Base-by-base conservation (phyloP, 2,113 vertebrate species). In the Girardinichthys multiradiatus region DNA sequence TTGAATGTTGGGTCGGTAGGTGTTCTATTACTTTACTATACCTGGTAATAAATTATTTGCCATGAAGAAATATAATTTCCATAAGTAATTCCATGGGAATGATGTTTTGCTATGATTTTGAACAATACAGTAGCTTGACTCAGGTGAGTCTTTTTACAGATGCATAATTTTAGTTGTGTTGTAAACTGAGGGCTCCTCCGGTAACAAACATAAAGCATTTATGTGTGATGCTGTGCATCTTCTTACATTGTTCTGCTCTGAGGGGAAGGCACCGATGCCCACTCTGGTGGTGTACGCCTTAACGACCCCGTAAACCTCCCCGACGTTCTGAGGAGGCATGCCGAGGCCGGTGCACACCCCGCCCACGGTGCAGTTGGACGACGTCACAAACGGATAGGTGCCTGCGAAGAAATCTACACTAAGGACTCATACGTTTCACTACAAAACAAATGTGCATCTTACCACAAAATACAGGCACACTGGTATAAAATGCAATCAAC, bases 301-400 rank as follows among this genome's bases (percentile, higher is more conserved):
- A 63, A 98, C 96, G 15, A 99, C 98, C 21, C 97, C 98, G 0
- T 96, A 99, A 4, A 99, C 97, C 77, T 98, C 95, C 0, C 97
- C 98, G 0, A 99, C 93, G 0, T 99, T 99, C 69, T 97, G 96
- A 0, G 98, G 98, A 0, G 98, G 97, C 96, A 99, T 98, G 42
- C 97, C 98, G 77, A 99, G 91, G 0, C 98, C 98, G 0, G 97
- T 99, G 69, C 98, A 99, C 48, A 99, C 98, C 2, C 98, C 98
- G 54, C 98, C 98, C 85, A 99, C 97, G 0, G 98, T 98, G 86
- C 97, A 98, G 93, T 99, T 99, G 30, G 98, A 99, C 4, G 98
- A 99, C 1, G 98, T 99, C 85, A 99, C 98, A 73, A 98, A 99
- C 7, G 97, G 98, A 26, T 99, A 99, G 0, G 98, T 99, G 21